phyloP scores from a whole-genome alignment of 1,140 invertebrate genomes.

The Pseudomyrmex gracilis region DNA sequence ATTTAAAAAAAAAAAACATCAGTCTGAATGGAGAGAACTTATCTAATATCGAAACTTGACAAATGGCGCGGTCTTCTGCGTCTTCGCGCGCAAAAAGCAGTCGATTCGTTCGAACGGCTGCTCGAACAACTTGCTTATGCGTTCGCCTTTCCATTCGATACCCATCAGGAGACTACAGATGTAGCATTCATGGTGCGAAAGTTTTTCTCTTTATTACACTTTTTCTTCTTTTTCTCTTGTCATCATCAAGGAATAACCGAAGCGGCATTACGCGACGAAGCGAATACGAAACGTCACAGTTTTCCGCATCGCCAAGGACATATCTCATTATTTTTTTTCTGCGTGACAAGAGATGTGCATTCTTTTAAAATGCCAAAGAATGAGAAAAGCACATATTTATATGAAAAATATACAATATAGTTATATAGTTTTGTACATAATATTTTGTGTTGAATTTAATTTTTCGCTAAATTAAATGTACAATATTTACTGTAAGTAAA shows the following conservation, averaged over 20 bases:
- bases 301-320: slow-evolving; percentile 30
- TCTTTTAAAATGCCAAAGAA: slow-evolving; percentile 8
- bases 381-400: neutral
- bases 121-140: slow-evolving; percentile 27
- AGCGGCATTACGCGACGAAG: slow-evolving; percentile 37
- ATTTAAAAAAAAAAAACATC: neutral
- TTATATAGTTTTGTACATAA: too few relatives aligned
- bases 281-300: slow-evolving; percentile 57
- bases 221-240: slow-evolving; percentile 46
- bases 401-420: neutral
- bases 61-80: slow-evolving; percentile 5
- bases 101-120: slow-evolving; percentile 43
- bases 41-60: slow-evolving; percentile 21
- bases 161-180: slow-evolving; percentile 57
- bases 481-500: neutral
- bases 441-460: too few relatives aligned
- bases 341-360: slow-evolving; percentile 18
- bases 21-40: neutral
- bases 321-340: slow-evolving; percentile 39
- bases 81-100: slow-evolving; percentile 17
- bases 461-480: neutral
- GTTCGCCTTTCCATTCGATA: slow-evolving; percentile 44
- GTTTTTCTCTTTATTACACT: slow-evolving; percentile 48
- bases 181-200: slow-evolving; percentile 52
- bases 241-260: slow-evolving; percentile 64